Percentiles rank a stretch among this genome's conserved stretches.
Conservation (phyloP, 2,113 vertebrate genomes). For the Percina caprodes region DNA sequence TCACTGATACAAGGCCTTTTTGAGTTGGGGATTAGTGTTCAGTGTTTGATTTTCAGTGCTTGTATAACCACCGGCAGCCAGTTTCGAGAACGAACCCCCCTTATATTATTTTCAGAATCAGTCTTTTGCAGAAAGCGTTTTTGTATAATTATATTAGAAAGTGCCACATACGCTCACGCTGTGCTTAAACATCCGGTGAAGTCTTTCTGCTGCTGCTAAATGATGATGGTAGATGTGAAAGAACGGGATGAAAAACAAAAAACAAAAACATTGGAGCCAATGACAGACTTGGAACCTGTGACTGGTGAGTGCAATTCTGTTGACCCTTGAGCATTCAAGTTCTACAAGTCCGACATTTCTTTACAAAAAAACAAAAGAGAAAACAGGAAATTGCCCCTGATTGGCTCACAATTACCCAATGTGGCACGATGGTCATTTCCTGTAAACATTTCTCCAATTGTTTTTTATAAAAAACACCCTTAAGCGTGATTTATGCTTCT, state of each 20-base stretch:
- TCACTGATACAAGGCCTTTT: constrained; percentile 83
- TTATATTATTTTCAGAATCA: background rate
- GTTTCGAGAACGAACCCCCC: constrained; percentile 32
- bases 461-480: constrained; percentile 71
- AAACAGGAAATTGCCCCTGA: constrained; percentile 67
- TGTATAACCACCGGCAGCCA: constrained; percentile 62
- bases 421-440: constrained; percentile 81
- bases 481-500: too few species aligned
- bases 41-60: constrained; percentile 73
- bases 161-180: constrained; percentile 37
- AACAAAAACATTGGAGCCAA: constrained; percentile 21
- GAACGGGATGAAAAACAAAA: constrained; percentile 20
- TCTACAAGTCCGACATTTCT: constrained; percentile 32
- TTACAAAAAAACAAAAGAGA: constrained; percentile 20
- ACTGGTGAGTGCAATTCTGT: constrained; percentile 76
- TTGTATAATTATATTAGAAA: constrained; percentile 51
- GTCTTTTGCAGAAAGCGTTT: constrained; percentile 37
- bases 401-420: constrained; percentile 73
- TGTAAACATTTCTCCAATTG: constrained; percentile 78
- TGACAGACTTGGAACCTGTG: constrained; percentile 57
- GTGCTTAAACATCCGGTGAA: constrained; percentile 51
- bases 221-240: constrained; percentile 34
- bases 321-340: constrained; percentile 55
- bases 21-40: constrained; percentile 67
- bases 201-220: constrained; percentile 32